phyloP scores from a whole-genome alignment of 1,140 invertebrate species.

The Dendroctonus valens region DNA sequence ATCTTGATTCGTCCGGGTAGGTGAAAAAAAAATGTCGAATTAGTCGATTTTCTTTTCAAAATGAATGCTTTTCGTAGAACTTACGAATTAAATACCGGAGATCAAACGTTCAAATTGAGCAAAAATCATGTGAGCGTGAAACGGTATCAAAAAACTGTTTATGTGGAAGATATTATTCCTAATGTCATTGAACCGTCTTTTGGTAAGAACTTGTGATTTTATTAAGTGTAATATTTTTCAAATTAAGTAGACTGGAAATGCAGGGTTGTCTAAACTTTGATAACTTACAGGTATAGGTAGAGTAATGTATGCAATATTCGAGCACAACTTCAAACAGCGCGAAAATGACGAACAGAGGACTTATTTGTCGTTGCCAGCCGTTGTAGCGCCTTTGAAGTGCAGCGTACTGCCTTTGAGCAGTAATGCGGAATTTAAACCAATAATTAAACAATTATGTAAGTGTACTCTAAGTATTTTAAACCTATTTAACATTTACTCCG shows the following conservation, averaged over 20 bases:
- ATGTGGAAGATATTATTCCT: conserved; percentile 96
- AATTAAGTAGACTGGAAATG: neutral
- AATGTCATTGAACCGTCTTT: conserved; percentile 99
- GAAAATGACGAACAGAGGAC: conserved; percentile 95
- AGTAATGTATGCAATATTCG: conserved; percentile 94
- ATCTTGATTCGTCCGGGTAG: conserved; percentile 61
- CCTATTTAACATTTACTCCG: no score
- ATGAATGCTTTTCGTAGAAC: conserved; percentile 28
- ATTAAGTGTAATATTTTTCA: conserved; percentile 3
- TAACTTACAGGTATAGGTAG: conserved; percentile 70
- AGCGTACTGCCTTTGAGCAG: conserved; percentile 91
- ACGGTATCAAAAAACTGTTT: conserved; percentile 80
- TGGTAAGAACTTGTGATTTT: conserved; percentile 64
- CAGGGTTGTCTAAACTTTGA: neutral
- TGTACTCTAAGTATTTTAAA: conserved; percentile 35
- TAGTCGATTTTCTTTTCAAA: no score
- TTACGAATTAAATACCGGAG: conserved; percentile 59
- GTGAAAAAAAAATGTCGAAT: conserved; percentile 12
- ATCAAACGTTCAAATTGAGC: conserved; percentile 64
- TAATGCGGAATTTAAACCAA: conserved; percentile 84
- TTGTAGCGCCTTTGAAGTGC: conserved; percentile 95
- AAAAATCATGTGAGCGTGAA: conserved; percentile 79
- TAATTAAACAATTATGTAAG: conserved; percentile 81
- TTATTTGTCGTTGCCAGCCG: conserved; percentile 84
- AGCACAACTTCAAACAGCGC: conserved; percentile 91